Percentiles rank a stretch among this genome's conserved stretches.
These are phyloP conservation scores for Halyomorpha halys DNA, from an alignment of 1,140 invertebrate species.

Conservation along the genomic window DNA sequence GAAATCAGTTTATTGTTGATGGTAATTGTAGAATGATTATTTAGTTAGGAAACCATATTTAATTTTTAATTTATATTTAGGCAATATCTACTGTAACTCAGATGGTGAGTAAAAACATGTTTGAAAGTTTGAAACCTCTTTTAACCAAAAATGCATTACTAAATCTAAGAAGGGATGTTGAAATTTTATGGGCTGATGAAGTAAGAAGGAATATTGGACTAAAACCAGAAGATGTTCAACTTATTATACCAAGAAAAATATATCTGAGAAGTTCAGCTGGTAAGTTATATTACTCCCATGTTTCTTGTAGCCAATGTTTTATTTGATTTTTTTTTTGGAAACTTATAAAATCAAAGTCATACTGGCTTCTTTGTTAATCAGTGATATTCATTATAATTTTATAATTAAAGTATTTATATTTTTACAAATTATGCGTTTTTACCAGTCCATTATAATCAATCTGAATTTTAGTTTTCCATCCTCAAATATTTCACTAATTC, in stretches of 20 bases:
- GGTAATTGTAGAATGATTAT: neutral
- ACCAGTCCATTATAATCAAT: too few species aligned
- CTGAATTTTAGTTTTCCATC: too few species aligned
- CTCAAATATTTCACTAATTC: too few species aligned
- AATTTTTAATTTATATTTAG: slow-evolving; percentile 17
- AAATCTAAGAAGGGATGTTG: slow-evolving; percentile 25
- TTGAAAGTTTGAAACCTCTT: slow-evolving; percentile 25
- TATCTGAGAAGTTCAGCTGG: slow-evolving; percentile 23
- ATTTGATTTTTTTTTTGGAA: neutral
- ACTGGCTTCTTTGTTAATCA: too few species aligned
- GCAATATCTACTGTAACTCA: slow-evolving; percentile 28
- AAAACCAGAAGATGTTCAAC: slow-evolving; percentile 28
- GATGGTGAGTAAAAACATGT: slow-evolving; percentile 26
- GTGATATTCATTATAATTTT: too few species aligned
- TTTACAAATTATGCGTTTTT: too few species aligned
- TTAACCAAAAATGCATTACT: slow-evolving; percentile 28
- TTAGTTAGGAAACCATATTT: neutral
- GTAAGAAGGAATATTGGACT: slow-evolving; percentile 26
- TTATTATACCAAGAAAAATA: slow-evolving; percentile 27
- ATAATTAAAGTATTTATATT: too few species aligned
- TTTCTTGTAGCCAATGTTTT: neutral
- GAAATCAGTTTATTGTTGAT: neutral
- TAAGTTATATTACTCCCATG: slow-evolving; percentile 10
- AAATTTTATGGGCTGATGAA: slow-evolving; percentile 28
- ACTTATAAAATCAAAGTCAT: neutral